phyloP scores from a whole-genome alignment of 2,113 vertebrate species.

The Eurypyga helias region DNA sequence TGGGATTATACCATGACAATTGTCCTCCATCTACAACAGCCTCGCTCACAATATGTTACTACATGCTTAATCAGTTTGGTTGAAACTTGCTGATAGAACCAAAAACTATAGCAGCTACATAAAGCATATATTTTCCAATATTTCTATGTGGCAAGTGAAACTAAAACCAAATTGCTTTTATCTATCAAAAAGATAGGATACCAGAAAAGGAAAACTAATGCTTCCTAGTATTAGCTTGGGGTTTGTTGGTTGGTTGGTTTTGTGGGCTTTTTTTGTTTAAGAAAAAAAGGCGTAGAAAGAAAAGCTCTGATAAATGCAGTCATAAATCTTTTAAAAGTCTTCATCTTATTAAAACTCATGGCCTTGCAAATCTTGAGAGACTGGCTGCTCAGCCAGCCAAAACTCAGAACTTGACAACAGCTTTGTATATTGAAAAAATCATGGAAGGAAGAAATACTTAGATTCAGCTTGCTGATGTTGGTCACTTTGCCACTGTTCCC shows the following conservation, averaged over 20 bases:
- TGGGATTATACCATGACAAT: too few relatives aligned
- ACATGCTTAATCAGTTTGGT: not conserved
- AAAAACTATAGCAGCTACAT: not conserved
- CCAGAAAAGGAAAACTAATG: not conserved
- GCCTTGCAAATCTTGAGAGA: not conserved
- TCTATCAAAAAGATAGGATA: not conserved
- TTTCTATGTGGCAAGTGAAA: not conserved
- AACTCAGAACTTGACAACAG: not conserved
- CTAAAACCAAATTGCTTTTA: constrained; percentile 21
- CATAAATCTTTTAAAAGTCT: not conserved
- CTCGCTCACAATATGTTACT: not conserved
- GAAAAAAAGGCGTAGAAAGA: not conserved
- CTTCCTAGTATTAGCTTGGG: not conserved
- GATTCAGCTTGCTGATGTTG: not conserved
- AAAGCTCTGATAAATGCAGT: not conserved
- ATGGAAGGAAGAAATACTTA: not conserved
- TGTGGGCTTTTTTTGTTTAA: fast-evolving
- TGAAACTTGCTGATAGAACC: not conserved
- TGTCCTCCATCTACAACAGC: not conserved
- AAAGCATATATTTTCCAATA: not conserved
- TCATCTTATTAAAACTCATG: not conserved
- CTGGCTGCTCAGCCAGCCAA: not conserved
- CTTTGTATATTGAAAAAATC: not conserved
- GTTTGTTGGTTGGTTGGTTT: too few relatives aligned
- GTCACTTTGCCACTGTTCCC: not conserved